Evolutionary conservation across 2,113 vertebrate genomes (phyloP).

Genomic region (Apaloderma vittatum): DNA sequence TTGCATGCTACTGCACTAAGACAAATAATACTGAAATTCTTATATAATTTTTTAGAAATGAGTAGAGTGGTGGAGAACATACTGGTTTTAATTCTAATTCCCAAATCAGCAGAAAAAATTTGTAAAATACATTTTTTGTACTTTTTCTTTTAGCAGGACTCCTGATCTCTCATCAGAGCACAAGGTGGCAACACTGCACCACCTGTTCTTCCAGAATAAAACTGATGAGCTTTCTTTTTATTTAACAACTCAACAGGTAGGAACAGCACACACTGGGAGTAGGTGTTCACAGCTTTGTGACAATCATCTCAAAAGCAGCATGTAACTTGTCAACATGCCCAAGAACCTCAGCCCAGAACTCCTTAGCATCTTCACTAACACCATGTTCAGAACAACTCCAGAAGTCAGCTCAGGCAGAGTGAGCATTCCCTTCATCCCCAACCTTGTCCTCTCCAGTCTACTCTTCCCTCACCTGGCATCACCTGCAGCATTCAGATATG

Average conservation of each 20-base stretch:
- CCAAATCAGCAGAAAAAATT: neutral
- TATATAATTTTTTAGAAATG: neutral
- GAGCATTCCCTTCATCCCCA: neutral
- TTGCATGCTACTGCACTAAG: neutral
- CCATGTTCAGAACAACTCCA: neutral
- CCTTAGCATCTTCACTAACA: neutral
- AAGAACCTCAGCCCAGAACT: neutral
- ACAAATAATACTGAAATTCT: neutral
- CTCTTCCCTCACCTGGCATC: neutral
- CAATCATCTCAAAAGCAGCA: neutral
- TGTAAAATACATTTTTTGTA: neutral
- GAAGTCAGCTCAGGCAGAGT: neutral
- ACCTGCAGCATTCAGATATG: neutral
- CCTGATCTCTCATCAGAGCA: conserved; percentile 35
- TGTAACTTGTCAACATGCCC: neutral
- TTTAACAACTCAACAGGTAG: neutral
- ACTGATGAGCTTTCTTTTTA: neutral
- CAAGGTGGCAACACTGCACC: conserved; percentile 66
- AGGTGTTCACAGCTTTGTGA: neutral
- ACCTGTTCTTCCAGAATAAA: neutral
- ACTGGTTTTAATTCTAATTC: neutral
- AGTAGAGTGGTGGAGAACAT: neutral
- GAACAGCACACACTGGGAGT: neutral
- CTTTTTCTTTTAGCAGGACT: neutral
- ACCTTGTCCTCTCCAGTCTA: neutral